Base-by-base conservation (phyloP, 2,797 vertebrate genomes). In the Peromyscus eremicus region DNA sequence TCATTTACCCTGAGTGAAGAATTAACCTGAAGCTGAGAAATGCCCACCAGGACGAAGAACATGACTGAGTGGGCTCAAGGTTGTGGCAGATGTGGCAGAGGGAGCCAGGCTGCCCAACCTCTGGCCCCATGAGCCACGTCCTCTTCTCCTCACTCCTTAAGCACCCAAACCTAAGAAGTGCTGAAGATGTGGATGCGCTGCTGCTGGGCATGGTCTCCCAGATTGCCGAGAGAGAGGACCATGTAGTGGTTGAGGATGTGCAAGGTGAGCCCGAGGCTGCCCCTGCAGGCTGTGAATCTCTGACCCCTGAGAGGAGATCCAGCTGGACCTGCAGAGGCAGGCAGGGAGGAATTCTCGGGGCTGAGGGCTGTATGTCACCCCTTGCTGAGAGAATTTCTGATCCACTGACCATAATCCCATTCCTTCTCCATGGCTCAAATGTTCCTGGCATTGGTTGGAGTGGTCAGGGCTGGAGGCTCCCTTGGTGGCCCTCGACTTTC, bases 121-220 rank as follows among this genome's bases (percentile, higher is more conserved):
- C 87, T 88, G 88, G 40, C 25, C 32, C 23, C 34, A 19, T 84
- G 83, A 68, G 6, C 55, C 46, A 64, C 1, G 5, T 21, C 9
- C 13, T 46, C 64, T 73, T 52, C 57, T 57, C 32, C 25, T 19
- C 1, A 23, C 73, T 43, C 55, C 84, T 96, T 81, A 98, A 99
- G 99, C 99, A 98, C 62, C 94, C 97, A 0, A 98, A 98, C 92
- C 73, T 99, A 92, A 98, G 97, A 92, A 98, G 93, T 23, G 94
- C 98, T 68, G 96, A 98, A 43, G 99, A 99, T 46, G 92, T 99
- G 52, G 99, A 99, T 2, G 98, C 98, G 0, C 98, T 99, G n/a
- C 95, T 99, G 75, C 98, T 99, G 98, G 99, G 99, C 64, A 99
- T 99, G 99, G 98, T 99, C 81, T 99, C 99, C 1, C 99, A 99